Conservation (phyloP, 2,888 invertebrate genomes). For the Eucriotettix oculatus region DNA sequence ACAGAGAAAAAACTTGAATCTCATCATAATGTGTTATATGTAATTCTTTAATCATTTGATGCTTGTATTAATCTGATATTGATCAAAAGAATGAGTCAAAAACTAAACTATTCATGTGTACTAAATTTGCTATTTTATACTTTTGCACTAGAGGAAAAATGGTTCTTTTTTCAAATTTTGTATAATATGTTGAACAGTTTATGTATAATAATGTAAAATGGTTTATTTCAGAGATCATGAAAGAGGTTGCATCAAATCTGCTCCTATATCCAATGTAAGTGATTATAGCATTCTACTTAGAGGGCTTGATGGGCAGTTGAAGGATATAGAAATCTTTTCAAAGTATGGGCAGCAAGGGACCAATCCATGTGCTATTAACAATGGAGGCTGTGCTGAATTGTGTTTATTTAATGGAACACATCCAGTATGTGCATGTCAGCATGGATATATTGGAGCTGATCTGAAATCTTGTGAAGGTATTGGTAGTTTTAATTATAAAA, state of each 20-base stretch:
- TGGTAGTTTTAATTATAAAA: constrained; percentile 4
- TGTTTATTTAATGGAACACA: constrained; percentile 55
- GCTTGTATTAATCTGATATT: too few relatives aligned
- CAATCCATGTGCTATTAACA: constrained; percentile 45
- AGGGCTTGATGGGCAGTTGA: constrained; percentile 46
- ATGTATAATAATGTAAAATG: too few relatives aligned
- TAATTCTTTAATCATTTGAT: too few relatives aligned
- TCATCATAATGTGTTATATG: too few relatives aligned
- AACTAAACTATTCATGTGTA: too few relatives aligned
- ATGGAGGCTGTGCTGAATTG: constrained; percentile 61
- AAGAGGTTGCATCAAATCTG: constrained; percentile 47
- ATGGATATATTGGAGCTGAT: constrained; percentile 53
- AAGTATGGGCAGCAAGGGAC: constrained; percentile 34
- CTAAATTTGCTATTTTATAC: too few relatives aligned
- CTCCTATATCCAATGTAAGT: constrained; percentile 40
- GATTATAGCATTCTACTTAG: constrained; percentile 35
- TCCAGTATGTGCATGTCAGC: constrained; percentile 64
- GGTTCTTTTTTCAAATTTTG: too few relatives aligned
- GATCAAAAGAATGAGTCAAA: too few relatives aligned
- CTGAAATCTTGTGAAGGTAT: constrained; percentile 46
- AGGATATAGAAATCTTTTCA: constrained; percentile 48
- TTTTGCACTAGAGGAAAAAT: too few relatives aligned
- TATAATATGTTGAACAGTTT: too few relatives aligned
- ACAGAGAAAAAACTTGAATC: too few relatives aligned
- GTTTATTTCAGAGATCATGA: constrained; percentile 28